Evolutionary conservation across 2,888 invertebrate species (phyloP).

Genomic region (Digitonthophagus gazella): DNA sequence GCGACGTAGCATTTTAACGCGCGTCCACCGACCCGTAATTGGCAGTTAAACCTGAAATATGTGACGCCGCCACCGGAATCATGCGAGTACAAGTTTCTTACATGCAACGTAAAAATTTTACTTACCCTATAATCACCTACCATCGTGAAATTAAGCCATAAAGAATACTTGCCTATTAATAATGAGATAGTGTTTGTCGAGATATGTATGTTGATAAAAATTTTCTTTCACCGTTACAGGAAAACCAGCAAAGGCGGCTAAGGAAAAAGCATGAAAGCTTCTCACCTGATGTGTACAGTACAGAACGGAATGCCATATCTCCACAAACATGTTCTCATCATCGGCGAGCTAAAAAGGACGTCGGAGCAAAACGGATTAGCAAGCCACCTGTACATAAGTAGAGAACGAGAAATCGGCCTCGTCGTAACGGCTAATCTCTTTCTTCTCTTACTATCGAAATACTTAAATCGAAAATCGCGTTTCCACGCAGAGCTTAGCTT

Average conservation of each 20-base stretch:
- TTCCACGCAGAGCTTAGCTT: conserved; percentile 4
- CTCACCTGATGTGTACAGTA: conserved; percentile 11
- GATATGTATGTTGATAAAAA: conserved; percentile 18
- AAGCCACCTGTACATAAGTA: conserved; percentile 10
- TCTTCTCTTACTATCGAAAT: conserved; percentile 2
- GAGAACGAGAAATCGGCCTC: conserved; percentile 1
- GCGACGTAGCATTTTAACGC: background rate
- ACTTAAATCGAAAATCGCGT: background rate
- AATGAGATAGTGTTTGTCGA: conserved; percentile 19
- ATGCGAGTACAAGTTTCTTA: background rate
- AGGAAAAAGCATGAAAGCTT: conserved; percentile 24
- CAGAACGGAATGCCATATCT: conserved; percentile 25
- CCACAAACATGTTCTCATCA: conserved; percentile 21
- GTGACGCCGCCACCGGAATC: background rate
- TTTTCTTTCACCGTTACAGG: conserved; percentile 22
- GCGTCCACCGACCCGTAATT: background rate
- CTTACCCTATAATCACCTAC: no score
- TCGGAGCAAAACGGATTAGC: conserved; percentile 2
- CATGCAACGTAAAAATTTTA: background rate
- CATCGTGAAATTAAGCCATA: background rate
- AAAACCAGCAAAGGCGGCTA: conserved; percentile 24
- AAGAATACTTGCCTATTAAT: conserved; percentile 1
- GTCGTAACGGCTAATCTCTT: background rate
- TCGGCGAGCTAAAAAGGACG: conserved; percentile 16
- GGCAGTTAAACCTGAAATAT: background rate